These are phyloP conservation scores for Ommatoiulus sabulosus DNA, from an alignment of 2,888 invertebrate genomes.

Conservation along the genomic window DNA sequence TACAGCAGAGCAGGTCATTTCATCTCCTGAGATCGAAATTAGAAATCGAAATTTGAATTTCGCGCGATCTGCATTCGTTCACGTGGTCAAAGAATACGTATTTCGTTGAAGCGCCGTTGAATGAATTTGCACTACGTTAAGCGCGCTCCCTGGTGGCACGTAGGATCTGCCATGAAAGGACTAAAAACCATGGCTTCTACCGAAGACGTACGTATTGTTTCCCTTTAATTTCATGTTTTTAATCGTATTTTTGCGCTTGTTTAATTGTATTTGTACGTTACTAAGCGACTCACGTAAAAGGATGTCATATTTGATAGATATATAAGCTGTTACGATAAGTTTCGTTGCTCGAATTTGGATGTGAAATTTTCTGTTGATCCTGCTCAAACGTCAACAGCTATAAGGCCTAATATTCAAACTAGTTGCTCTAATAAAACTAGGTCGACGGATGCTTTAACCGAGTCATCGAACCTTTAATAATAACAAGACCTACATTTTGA, in stretches of 20 bases:
- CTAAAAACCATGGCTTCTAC: not conserved
- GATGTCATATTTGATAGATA: not conserved
- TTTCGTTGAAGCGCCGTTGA: no score
- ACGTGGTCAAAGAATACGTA: no score
- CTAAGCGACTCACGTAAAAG: not conserved
- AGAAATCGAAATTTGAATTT: no score
- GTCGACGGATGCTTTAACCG: not conserved
- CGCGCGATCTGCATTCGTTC: no score
- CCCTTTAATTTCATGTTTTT: not conserved
- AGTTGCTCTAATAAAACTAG: conserved; percentile 6
- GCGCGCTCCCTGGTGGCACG: no score
- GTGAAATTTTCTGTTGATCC: not conserved
- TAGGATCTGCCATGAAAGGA: not conserved
- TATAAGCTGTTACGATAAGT: not conserved
- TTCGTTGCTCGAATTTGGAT: not conserved
- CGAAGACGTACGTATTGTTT: not conserved
- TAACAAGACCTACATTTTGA: not conserved
- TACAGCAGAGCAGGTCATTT: no score
- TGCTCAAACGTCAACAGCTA: not conserved
- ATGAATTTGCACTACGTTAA: no score
- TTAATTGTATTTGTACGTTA: not conserved
- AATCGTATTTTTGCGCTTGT: not conserved
- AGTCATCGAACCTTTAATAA: conserved; percentile 28
- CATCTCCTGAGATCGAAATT: no score
- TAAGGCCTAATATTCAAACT: not conserved